phyloP scores from a whole-genome alignment of 2,113 vertebrate species.

The Gavialis gangeticus region DNA sequence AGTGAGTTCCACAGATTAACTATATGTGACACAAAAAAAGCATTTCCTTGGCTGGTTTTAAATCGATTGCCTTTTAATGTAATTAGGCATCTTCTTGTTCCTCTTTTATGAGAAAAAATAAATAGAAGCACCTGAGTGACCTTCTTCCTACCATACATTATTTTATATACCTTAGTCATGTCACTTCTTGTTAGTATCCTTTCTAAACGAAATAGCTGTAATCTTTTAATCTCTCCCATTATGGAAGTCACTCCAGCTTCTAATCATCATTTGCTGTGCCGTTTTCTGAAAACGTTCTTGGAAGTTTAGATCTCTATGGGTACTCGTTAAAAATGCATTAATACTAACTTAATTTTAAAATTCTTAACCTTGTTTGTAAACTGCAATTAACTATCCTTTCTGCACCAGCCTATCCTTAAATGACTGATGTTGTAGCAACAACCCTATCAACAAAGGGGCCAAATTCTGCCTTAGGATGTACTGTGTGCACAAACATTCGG shows the following conservation, averaged over 20 bases:
- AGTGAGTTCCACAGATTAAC: constrained; percentile 50
- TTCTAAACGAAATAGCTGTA: constrained; percentile 52
- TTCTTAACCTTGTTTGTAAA: constrained; percentile 13
- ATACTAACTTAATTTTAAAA: constrained; percentile 7
- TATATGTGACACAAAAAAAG: constrained; percentile 57
- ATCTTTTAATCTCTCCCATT: constrained; percentile 65
- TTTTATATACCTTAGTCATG: constrained; percentile 68
- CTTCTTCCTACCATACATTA: constrained; percentile 58
- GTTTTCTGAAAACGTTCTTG: constrained; percentile 49
- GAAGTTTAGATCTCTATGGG: constrained; percentile 14
- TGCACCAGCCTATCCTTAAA: not conserved
- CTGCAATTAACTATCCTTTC: not conserved
- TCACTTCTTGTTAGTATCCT: constrained; percentile 51
- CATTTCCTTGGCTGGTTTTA: constrained; percentile 61
- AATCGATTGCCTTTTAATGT: constrained; percentile 69
- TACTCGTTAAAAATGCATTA: constrained; percentile 10
- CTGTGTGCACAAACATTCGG: not conserved
- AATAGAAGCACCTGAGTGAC: constrained; percentile 63
- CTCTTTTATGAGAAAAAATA: constrained; percentile 64
- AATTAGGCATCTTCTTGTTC: constrained; percentile 48
- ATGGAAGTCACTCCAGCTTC: constrained; percentile 15
- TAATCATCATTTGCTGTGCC: constrained; percentile 41
- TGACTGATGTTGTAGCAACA: not conserved
- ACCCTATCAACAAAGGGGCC: not conserved
- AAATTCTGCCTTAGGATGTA: not conserved